Evolutionary conservation across 1,140 invertebrate genomes (phyloP).

Genomic region (Drosophila virilis): DNA sequence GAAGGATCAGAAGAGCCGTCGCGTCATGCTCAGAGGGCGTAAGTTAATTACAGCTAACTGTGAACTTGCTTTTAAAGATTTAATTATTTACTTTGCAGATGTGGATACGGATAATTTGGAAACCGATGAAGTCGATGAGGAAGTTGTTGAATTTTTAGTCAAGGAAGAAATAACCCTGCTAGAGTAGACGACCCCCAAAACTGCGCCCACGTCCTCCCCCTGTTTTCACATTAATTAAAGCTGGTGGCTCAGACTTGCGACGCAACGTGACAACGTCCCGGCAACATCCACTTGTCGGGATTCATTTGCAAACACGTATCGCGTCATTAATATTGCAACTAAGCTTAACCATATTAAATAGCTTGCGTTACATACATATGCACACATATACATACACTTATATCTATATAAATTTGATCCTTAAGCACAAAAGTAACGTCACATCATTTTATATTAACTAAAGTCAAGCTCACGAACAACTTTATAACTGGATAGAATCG

Average conservation of each 20-base stretch:
- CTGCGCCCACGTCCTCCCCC: constrained; percentile 13
- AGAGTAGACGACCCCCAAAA: constrained; percentile 82
- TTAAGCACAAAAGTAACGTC: constrained; percentile 54
- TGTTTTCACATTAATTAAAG: constrained; percentile 36
- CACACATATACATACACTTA: constrained; percentile 17
- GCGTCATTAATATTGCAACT: constrained; percentile 30
- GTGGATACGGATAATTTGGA: constrained; percentile 96
- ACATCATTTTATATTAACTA: constrained; percentile 17
- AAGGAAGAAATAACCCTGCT: constrained; percentile 96
- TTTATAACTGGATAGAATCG: constrained; percentile 45
- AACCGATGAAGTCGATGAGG: constrained; percentile 95
- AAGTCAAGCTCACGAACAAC: constrained; percentile 54
- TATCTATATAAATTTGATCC: constrained; percentile 28
- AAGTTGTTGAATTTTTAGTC: constrained; percentile 98
- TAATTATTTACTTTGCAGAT: constrained; percentile 87
- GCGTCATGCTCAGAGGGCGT: constrained; percentile 94
- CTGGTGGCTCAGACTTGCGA: constrained; percentile 56
- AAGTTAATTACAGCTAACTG: constrained; percentile 84
- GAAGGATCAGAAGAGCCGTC: constrained; percentile 90
- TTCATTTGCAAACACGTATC: constrained; percentile 17
- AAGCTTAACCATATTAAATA: constrained; percentile 29
- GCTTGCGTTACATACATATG: constrained; percentile 41
- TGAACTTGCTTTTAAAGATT: background rate
- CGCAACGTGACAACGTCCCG: constrained; percentile 36
- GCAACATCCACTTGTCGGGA: constrained; percentile 9